Conservation (phyloP, 2,888 invertebrate species). For the Stegophylla sp. region DNA sequence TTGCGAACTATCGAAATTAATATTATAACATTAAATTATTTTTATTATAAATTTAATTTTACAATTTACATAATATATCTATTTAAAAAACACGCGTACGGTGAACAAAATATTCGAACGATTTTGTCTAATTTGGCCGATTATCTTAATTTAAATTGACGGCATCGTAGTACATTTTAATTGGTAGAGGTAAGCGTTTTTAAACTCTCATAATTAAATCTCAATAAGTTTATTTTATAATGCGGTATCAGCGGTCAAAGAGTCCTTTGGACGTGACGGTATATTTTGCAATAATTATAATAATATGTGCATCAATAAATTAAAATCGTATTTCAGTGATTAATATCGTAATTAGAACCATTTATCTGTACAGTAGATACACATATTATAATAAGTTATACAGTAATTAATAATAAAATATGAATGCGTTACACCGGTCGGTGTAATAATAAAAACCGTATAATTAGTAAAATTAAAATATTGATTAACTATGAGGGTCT, state of each 20-base stretch:
- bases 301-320: neutral
- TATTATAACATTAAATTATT: no score
- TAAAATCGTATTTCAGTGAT: neutral
- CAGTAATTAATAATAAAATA: no score
- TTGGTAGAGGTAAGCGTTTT: neutral
- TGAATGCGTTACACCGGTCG: no score
- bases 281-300: neutral
- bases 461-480: no score
- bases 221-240: neutral
- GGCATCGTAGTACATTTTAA: conserved; percentile 3
- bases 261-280: neutral
- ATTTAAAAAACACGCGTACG: neutral
- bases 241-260: neutral
- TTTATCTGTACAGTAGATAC: no score
- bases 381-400: no score
- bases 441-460: no score
- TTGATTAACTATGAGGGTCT: no score
- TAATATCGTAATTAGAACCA: neutral
- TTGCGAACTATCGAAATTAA: no score
- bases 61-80: no score
- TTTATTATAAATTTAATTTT: no score
- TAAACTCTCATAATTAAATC: neutral
- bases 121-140: neutral
- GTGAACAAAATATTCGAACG: neutral
- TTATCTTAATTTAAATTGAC: neutral